Base-by-base conservation (phyloP, 2,888 invertebrate genomes). In the Cyaniris semiargus region DNA sequence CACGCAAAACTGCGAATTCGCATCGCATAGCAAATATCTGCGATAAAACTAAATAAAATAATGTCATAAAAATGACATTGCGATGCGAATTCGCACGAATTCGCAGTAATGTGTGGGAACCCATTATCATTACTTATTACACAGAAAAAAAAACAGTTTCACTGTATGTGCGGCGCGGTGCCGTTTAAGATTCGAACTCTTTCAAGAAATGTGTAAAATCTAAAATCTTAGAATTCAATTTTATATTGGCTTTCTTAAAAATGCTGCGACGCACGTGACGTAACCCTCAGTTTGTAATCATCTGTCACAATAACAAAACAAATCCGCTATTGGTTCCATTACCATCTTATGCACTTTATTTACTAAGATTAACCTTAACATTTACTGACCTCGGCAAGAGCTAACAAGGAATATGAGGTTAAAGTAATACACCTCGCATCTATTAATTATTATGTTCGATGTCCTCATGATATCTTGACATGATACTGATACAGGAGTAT, bases 371-470 rank as follows among this genome's bases (percentile, higher is more conserved):
- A 66, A 66, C 66, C 66, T 27, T 66, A 31, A 31, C 66, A 66
- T 66, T 66, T 66, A 18, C 18, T 66, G 66, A 66, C 66, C 66
- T 66, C 66, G 15, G 1, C 5, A 66, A 66, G 60, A 60, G 60
- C 27, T 27, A 66, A 66, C 27, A 66, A 27, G 66, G 66, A 31
- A 27, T 66, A 66, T 66, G 66, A 66, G 66, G 66, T 66, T 66
- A 66, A 66, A 66, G 66, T 66, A 66, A 66, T 15, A 66, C 66
- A 23, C 10, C 23, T 31, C 23, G 13, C 5, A 66, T 66, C 13
- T 18, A 66, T 66, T 13, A 60, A 23, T 60, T 44, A 44, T 44
- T 66, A 66, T 66, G 6, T 15, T 66, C 27, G 27, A 15, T 66
- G 66, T 66, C 31, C 66, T 27, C 27, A 31, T 13, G 23, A 60